A percentile compares a stretch with the other conserved stretches of the same genome.
Conservation (phyloP, 2,888 invertebrate genomes). For the Pachliopta kotzebuea region DNA sequence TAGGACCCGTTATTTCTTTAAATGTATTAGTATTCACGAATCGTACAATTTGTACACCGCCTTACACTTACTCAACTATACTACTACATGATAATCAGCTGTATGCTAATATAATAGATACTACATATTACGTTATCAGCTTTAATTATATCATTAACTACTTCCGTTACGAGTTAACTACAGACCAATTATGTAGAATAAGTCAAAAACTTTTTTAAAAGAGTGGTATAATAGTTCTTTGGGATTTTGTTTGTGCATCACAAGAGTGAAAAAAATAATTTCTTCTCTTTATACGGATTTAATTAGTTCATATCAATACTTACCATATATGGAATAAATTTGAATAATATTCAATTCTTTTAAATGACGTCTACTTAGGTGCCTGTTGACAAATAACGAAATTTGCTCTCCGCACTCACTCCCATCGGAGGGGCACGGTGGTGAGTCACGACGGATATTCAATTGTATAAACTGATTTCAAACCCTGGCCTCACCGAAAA, state of each 20-base stretch:
- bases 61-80: conserved; percentile 9
- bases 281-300: too few species aligned
- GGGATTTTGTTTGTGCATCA: too few species aligned
- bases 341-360: background rate
- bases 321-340: too few species aligned
- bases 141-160: conserved; percentile 9
- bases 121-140: conserved; percentile 4
- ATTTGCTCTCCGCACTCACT: conserved; percentile 20
- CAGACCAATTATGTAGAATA: background rate
- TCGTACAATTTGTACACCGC: conserved; percentile 4
- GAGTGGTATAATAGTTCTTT: too few species aligned
- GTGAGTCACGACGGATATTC: conserved; percentile 26
- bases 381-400: conserved; percentile 12
- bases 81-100: conserved; percentile 16
- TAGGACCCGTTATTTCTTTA: conserved; percentile 16
- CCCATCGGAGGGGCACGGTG: conserved; percentile 12
- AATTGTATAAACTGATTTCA: conserved; percentile 25
- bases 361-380: conserved; percentile 1
- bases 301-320: too few species aligned
- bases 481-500: conserved; percentile 10
- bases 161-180: background rate
- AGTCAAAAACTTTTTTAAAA: too few species aligned
- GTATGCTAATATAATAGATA: conserved; percentile 7
- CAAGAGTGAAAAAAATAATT: too few species aligned
- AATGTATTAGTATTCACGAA: conserved; percentile 16